Evolutionary conservation across 2,797 vertebrate species (phyloP).

Genomic region (Buceros bicornis): DNA sequence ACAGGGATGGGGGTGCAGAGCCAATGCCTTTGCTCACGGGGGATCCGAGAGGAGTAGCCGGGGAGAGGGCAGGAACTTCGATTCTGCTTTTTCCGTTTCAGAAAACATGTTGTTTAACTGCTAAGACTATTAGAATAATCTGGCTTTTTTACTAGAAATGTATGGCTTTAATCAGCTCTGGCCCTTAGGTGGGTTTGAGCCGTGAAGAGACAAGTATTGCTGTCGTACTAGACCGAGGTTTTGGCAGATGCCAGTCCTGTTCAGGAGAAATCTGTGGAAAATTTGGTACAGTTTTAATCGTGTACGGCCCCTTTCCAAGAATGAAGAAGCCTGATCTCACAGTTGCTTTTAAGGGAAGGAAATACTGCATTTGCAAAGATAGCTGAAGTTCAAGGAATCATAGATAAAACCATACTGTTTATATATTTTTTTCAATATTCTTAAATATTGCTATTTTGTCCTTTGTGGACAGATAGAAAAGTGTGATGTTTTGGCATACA

Average conservation of each 20-base stretch:
- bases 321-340: not conserved
- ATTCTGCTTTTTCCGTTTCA: not conserved
- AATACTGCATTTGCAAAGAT: not conserved
- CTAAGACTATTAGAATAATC: not conserved
- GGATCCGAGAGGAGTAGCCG: not conserved
- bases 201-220: not conserved
- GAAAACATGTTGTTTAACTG: not conserved
- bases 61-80: not conserved
- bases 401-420: not conserved
- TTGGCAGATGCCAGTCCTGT: not conserved
- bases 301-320: not conserved
- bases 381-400: not conserved
- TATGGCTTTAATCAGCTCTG: not conserved
- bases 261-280: not conserved
- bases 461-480: not conserved
- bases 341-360: not conserved
- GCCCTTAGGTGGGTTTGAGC: not conserved
- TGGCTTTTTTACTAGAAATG: not conserved
- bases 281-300: not conserved
- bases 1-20: not conserved
- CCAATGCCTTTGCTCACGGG: fast-evolving
- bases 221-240: not conserved
- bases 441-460: not conserved
- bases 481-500: not conserved
- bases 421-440: not conserved